Percentiles rank a stretch among this genome's conserved stretches.
Conservation (phyloP, 2,797 vertebrate genomes). For the Heliangelus exortis region DNA sequence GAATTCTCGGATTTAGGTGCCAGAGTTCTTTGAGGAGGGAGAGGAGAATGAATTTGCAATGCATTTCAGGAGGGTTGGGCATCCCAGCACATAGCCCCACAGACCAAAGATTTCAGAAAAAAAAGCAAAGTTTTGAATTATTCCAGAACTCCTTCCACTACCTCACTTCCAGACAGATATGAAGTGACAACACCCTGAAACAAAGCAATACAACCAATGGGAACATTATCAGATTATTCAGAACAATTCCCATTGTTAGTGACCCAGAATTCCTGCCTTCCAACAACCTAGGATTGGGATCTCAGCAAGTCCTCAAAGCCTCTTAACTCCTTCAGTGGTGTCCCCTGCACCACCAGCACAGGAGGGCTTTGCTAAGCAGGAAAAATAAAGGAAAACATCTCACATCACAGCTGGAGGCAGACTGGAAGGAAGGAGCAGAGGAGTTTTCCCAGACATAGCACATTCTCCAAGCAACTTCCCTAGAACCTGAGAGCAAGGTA, state of each 20-base stretch:
- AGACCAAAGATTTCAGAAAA: slow-evolving; percentile 47
- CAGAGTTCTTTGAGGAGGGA: background rate
- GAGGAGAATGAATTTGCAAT: background rate
- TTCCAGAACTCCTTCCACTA: slow-evolving; percentile 67
- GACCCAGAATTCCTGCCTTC: slow-evolving; percentile 48
- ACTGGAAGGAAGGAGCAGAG: background rate
- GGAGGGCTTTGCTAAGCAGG: background rate
- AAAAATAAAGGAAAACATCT: background rate
- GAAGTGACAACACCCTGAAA: slow-evolving; percentile 65
- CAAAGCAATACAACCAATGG: slow-evolving; percentile 20
- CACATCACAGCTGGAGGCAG: background rate
- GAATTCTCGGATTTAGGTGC: background rate
- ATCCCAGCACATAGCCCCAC: background rate
- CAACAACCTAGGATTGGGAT: slow-evolving; percentile 48
- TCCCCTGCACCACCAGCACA: background rate
- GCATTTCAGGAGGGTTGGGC: slow-evolving; percentile 29
- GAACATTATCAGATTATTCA: slow-evolving; percentile 66
- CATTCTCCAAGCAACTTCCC: background rate
- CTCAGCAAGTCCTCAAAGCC: background rate
- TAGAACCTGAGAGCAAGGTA: background rate
- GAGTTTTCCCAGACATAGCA: background rate
- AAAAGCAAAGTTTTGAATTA: slow-evolving; percentile 59
- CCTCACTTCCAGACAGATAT: slow-evolving; percentile 70
- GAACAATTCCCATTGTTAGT: slow-evolving; percentile 65
- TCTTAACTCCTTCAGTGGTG: slow-evolving; percentile 45